Base-by-base conservation (phyloP, 64 coral and sea anemone species). In the Porites australiensis region DNA sequence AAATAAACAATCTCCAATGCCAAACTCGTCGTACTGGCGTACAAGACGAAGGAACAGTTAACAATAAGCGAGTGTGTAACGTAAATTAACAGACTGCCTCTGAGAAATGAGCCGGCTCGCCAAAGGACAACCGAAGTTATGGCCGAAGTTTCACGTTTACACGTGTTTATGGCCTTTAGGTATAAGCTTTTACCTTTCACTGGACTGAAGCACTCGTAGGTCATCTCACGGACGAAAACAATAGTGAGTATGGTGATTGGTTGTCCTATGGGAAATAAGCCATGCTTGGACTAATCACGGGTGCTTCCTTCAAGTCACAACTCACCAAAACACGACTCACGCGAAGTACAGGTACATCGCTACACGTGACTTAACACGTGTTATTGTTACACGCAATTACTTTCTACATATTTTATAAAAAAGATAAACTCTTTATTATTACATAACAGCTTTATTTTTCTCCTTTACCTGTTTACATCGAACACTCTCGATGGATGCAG, bases 161-260 rank as follows among this genome's bases (percentile, higher is more conserved):
- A 74, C 71, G 71, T 74, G 71, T 74, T 74, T 46, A 13, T 74
- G 37, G 71, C 37, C 71, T 45, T 47, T 74, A 37, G 27, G 27
- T 46, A 46, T 44, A 46, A 74, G 71, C 71, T 74, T 74, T 74
- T 74, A 74, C 71, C 71, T 74, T 74, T 74, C 71, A 74, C 71
- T 74, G 71, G 37, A 47, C 48, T 37, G 27, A 37, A 37, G 71
- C 71, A 74, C 71, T 74, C 48, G 44, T 74, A 22, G 71, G 71
- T 74, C 71, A 74, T 45, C 71, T 13, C 2, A 8, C 44, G 20
- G 27, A 74, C 71, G 48, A 74, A 74, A 45, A 44, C 71, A 46
- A 13, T 74, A 74, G 48, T 12, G 44, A 13, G 71, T 14, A 74
- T 47, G 44, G 71, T 74, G 71, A 74, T 74, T 74, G 71, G 71